phyloP scores from a whole-genome alignment of 2,797 vertebrate species.

The Tiaroga cobitis region DNA sequence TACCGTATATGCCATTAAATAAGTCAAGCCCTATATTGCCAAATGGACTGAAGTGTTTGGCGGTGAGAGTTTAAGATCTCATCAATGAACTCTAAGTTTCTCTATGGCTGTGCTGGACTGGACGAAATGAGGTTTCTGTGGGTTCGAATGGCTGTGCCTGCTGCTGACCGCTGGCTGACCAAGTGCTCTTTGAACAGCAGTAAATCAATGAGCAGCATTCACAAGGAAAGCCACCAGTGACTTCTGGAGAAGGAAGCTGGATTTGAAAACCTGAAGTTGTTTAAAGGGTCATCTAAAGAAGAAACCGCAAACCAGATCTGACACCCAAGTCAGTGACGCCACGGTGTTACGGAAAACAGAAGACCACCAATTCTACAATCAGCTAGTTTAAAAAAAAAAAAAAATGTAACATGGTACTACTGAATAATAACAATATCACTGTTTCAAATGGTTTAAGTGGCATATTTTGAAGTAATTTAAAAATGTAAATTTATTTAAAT shows the following conservation, averaged over 20 bases:
- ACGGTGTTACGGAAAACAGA: background rate
- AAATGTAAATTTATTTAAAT: no score
- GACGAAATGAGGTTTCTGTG: slow-evolving; percentile 32
- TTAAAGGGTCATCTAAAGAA: slow-evolving; percentile 19
- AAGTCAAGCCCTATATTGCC: slow-evolving; percentile 41
- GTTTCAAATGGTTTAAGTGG: background rate
- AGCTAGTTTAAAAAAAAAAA: background rate
- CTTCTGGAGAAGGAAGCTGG: slow-evolving; percentile 32
- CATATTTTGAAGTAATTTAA: background rate
- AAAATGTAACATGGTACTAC: background rate
- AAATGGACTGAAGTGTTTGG: slow-evolving; percentile 37
- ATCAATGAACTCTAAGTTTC: slow-evolving; percentile 57
- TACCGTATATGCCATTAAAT: slow-evolving; percentile 59
- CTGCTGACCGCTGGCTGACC: slow-evolving; percentile 42
- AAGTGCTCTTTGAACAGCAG: slow-evolving; percentile 51
- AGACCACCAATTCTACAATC: slow-evolving; percentile 10
- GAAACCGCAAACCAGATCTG: slow-evolving; percentile 20
- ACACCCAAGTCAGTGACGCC: slow-evolving; percentile 10
- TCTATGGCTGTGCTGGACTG: slow-evolving; percentile 21
- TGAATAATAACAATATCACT: background rate
- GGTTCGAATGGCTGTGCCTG: slow-evolving; percentile 24
- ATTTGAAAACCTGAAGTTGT: slow-evolving; percentile 40
- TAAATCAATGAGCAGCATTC: slow-evolving; percentile 59
- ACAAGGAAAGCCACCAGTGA: slow-evolving; percentile 23
- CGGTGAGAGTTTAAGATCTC: slow-evolving; percentile 31